These are phyloP conservation scores for Patella depressa DNA, from an alignment of 2,888 invertebrate genomes.

Conservation along the genomic window DNA sequence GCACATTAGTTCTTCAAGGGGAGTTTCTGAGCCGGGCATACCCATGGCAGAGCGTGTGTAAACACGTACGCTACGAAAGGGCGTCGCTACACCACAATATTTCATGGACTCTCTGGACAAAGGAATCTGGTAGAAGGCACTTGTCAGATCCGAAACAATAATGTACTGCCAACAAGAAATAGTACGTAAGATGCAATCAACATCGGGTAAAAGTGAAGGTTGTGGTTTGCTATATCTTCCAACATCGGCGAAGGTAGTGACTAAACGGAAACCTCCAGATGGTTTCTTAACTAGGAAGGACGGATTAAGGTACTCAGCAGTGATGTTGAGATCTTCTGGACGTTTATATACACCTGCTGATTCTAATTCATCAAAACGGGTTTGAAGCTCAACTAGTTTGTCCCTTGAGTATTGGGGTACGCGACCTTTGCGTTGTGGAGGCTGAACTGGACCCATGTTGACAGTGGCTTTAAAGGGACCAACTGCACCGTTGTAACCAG, in stretches of 20 bases:
- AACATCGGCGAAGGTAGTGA: slow-evolving; percentile 42
- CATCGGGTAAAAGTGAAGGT: slow-evolving; percentile 20
- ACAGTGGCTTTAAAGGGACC: slow-evolving; percentile 38
- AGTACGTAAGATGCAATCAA: slow-evolving; percentile 33
- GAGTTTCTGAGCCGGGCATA: slow-evolving; percentile 47
- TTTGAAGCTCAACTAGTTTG: slow-evolving; percentile 37
- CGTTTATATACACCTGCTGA: slow-evolving; percentile 40
- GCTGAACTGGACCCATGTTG: slow-evolving; percentile 45
- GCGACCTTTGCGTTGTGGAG: slow-evolving; percentile 45
- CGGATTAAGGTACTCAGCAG: slow-evolving; percentile 47
- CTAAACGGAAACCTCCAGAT: slow-evolving; percentile 37
- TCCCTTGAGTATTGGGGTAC: slow-evolving; percentile 43
- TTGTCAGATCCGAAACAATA: slow-evolving; percentile 39
- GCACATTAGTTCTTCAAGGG: slow-evolving; percentile 40
- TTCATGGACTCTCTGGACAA: slow-evolving; percentile 34
- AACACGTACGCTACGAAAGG: slow-evolving; percentile 37
- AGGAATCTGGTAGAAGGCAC: slow-evolving; percentile 45
- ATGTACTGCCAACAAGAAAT: slow-evolving; percentile 45
- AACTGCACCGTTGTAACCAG: slow-evolving; percentile 39
- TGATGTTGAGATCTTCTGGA: slow-evolving; percentile 37
- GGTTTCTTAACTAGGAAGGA: slow-evolving; percentile 46
- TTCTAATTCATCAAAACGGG: slow-evolving; percentile 47
- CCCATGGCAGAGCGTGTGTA: slow-evolving; percentile 45
- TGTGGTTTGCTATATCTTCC: background rate
- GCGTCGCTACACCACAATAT: slow-evolving; percentile 41